A percentile compares a stretch with the other conserved stretches of the same genome.
These are phyloP conservation scores for Drosophila bunnanda DNA, from an alignment of 2,888 invertebrate species.

Conservation along the genomic window DNA sequence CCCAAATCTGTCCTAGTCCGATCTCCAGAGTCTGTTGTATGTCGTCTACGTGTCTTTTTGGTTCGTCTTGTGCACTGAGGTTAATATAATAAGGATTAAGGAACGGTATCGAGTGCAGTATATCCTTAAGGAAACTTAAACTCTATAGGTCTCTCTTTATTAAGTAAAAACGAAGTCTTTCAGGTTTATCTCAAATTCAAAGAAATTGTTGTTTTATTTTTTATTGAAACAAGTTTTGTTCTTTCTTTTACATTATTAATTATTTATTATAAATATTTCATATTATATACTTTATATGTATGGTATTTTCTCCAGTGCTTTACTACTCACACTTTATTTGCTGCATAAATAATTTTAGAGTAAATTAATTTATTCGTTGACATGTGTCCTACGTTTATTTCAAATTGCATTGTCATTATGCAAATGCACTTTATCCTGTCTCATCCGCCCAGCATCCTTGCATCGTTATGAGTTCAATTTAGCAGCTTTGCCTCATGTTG, in stretches of 20 bases:
- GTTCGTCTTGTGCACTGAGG: constrained; percentile 28
- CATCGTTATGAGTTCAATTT: constrained; percentile 10
- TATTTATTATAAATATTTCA: not conserved
- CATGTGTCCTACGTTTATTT: constrained; percentile 80
- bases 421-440: constrained; percentile 63
- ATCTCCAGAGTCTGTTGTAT: constrained; percentile 26
- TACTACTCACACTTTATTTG: constrained; percentile 52
- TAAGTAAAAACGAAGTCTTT: not conserved
- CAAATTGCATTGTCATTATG: constrained; percentile 79
- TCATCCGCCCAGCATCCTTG: not conserved
- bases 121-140: not conserved
- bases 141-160: no score
- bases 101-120: constrained; percentile 4
- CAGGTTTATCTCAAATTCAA: not conserved
- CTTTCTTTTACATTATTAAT: not conserved
- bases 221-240: not conserved
- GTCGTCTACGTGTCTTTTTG: constrained; percentile 25
- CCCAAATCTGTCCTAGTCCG: constrained; percentile 28
- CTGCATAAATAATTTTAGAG: constrained; percentile 81
- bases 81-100: not conserved
- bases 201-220: not conserved
- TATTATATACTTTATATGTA: not conserved
- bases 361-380: constrained; percentile 84
- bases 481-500: constrained; percentile 26
- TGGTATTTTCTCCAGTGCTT: constrained; percentile 6